Conservation (phyloP, 2,113 vertebrate genomes). For the Lampris megalopsis region DNA sequence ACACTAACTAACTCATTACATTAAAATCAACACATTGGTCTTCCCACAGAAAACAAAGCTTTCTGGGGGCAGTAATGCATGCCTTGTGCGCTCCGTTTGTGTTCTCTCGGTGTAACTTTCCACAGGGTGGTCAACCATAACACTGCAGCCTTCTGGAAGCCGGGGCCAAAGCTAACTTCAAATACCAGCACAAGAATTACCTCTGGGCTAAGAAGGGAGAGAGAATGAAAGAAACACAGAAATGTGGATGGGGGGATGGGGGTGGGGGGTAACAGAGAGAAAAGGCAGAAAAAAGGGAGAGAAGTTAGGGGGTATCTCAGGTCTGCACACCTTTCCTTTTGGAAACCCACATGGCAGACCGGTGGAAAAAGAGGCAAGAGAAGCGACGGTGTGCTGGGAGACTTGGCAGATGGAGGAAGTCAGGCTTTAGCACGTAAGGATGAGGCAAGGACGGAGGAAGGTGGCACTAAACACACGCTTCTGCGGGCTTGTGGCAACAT, state of each 20-base stretch:
- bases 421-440: background rate
- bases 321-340: conserved; percentile 5
- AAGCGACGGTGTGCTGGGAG: conserved; percentile 10
- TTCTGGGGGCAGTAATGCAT: conserved; percentile 35
- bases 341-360: conserved; percentile 13
- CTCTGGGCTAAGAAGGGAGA: conserved; percentile 6
- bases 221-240: background rate
- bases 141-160: conserved; percentile 41
- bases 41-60: conserved; percentile 56
- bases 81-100: conserved; percentile 35
- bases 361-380: background rate
- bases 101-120: conserved; percentile 52
- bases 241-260: conserved; percentile 15
- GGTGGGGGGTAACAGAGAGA: background rate
- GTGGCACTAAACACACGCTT: background rate
- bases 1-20: conserved; percentile 63
- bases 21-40: conserved; percentile 63
- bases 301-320: background rate
- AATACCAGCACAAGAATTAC: conserved; percentile 44
- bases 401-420: conserved; percentile 3
- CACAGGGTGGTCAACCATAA: conserved; percentile 48
- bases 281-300: background rate
- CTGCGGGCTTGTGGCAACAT: background rate
- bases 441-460: background rate
- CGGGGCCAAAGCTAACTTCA: conserved; percentile 39